Evolutionary conservation across 1,140 invertebrate genomes (phyloP), one percentile per base, ranked within the genome.

Genomic region (Campoletis sonorensis): DNA sequence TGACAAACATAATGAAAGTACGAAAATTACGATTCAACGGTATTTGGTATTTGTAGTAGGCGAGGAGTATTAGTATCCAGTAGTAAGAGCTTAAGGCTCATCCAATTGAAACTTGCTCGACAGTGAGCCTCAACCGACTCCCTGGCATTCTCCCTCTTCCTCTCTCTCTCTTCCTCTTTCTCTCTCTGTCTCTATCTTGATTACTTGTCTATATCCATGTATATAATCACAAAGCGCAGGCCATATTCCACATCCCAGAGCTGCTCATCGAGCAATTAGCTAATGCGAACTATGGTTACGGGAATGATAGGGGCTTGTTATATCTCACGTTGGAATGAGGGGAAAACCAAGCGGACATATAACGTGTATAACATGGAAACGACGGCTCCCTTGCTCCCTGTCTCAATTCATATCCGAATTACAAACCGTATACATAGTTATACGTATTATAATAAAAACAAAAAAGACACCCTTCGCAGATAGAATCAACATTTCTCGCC

Each of bases 81-180:
- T 54, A 81, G 77, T 70, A 26, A 64, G 77, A 23, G 26, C 21
- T 7, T 70, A 51, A 71, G 58, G 64, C 70, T 81, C 81, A 76
- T 78, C 67, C 81, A 82, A 84, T 84, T 80, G 72, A 82, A 84
- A 84, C 80, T 81, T 81, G 21, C 21, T 21, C 61, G 23, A 77
- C 61, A 64, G 61, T 64, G 61, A 64, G 27, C 26, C 49, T 73
- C 37, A 73, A 73, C 23, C 51, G 40, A 45, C 51, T 54, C 23
- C n/a, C 18, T 64, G 5, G 51, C 51, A 54, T 7, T 54, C 16
- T 18, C 49, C 49, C 27, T 40, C 71, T n/a, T n/a, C 37, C 37
- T n/a, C 23, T 30, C 70, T 26, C 58, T 13, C 16, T 26, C 71
- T n/a, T n/a, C n/a, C n/a, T n/a, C n/a, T n/a, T n/a, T n/a, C n/a